These are phyloP conservation scores for Apeltes quadracus DNA, from an alignment of 2,113 vertebrate species.

Conservation along the genomic window DNA sequence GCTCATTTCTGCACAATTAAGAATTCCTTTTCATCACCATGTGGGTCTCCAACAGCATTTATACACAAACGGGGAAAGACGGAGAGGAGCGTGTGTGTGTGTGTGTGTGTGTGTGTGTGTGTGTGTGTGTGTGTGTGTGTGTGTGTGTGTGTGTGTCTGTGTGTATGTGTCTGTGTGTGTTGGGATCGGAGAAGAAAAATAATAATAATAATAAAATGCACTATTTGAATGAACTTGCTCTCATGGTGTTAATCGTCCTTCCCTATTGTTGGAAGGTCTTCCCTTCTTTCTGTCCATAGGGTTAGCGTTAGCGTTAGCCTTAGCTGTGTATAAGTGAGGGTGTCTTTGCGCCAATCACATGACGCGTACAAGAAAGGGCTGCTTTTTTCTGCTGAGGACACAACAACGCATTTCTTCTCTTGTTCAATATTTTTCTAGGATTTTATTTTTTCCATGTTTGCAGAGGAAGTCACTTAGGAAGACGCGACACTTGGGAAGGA, in stretches of 20 bases:
- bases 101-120: conserved; percentile 24
- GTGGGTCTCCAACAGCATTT: conserved; percentile 77
- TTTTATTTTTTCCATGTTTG: conserved; percentile 58
- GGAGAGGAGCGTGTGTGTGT: conserved; percentile 13
- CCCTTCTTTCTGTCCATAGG: conserved; percentile 26
- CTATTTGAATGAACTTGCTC: no score
- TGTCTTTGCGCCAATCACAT: neutral
- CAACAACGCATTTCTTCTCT: conserved; percentile 51
- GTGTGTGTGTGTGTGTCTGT: no score
- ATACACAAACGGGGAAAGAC: conserved; percentile 61
- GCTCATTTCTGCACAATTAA: conserved; percentile 85
- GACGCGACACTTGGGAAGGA: conserved; percentile 65
- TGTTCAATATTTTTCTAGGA: neutral
- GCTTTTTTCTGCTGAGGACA: conserved; percentile 33
- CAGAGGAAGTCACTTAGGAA: conserved; percentile 63
- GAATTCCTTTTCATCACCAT: conserved; percentile 88
- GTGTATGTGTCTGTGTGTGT: no score
- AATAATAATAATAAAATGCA: no score
- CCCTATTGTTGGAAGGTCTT: conserved; percentile 43
- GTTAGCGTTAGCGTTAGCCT: no score
- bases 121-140: conserved; percentile 21
- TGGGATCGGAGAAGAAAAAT: no score
- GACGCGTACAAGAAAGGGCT: neutral
- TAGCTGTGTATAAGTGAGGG: conserved; percentile 1
- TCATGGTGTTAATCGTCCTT: conserved; percentile 41